These are phyloP conservation scores for Fissipunctia ypsillon DNA, from an alignment of 2,888 invertebrate genomes.

Conservation along the genomic window DNA sequence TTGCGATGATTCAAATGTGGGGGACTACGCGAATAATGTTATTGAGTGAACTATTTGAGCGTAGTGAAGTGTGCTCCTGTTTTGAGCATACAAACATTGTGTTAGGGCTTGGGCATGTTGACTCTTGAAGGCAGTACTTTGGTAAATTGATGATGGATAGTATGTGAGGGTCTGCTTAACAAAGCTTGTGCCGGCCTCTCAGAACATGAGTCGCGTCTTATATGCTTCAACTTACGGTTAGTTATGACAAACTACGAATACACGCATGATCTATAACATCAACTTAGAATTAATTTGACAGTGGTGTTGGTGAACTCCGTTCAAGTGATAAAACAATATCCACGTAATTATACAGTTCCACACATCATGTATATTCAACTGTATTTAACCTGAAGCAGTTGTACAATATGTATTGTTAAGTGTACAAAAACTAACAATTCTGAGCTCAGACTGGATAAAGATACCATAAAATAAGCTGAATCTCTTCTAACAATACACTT, in stretches of 20 bases:
- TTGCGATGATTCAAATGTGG: conserved; percentile 12
- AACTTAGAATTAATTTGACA: not conserved
- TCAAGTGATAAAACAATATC: not conserved
- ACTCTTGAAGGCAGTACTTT: conserved; percentile 13
- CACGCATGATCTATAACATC: not conserved
- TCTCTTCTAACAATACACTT: conserved; percentile 24
- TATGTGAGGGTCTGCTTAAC: not conserved
- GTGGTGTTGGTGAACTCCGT: not conserved
- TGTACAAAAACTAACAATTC: conserved; percentile 5
- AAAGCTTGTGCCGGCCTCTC: not conserved
- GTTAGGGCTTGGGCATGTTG: conserved; percentile 20
- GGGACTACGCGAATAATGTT: conserved; percentile 26
- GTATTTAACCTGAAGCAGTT: not conserved
- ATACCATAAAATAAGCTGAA: conserved; percentile 18
- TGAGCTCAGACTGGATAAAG: conserved; percentile 2
- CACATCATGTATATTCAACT: not conserved
- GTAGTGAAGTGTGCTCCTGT: conserved; percentile 28
- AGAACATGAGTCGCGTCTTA: too few relatives aligned
- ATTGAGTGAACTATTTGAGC: conserved; percentile 30
- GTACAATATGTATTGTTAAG: not conserved
- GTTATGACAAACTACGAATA: not conserved
- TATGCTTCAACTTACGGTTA: not conserved
- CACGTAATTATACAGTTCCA: not conserved
- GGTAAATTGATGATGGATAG: not conserved
- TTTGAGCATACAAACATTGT: conserved; percentile 40